phyloP scores from a whole-genome alignment of 2,888 invertebrate genomes.

The Tetropium fuscum region DNA sequence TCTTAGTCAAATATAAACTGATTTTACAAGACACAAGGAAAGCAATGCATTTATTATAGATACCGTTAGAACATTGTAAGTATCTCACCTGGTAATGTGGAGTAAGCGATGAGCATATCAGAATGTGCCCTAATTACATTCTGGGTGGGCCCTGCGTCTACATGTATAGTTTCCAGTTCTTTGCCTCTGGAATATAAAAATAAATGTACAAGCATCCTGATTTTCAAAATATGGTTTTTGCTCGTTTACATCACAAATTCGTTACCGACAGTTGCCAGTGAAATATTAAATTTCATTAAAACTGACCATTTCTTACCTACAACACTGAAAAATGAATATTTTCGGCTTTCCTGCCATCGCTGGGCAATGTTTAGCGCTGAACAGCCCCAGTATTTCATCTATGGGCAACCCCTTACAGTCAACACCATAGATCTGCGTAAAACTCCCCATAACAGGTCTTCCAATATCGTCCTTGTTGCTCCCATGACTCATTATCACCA shows the following conservation, averaged over 20 bases:
- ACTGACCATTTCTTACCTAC: no score
- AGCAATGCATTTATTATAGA: no score
- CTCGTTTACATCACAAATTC: no score
- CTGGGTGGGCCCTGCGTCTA: slow-evolving; percentile 44
- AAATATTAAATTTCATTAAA: no score
- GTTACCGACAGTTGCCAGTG: no score
- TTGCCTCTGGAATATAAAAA: slow-evolving; percentile 54
- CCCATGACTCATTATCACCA: slow-evolving; percentile 78
- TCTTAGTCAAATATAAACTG: no score
- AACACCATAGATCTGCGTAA: slow-evolving; percentile 71
- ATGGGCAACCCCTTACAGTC: slow-evolving; percentile 70
- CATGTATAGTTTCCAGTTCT: slow-evolving; percentile 42
- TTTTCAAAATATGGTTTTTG: no score
- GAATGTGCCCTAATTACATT: slow-evolving; percentile 60
- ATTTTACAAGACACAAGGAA: no score
- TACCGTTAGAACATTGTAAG: no score
- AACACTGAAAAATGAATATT: slow-evolving; percentile 80
- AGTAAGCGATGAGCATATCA: slow-evolving; percentile 76
- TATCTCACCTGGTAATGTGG: slow-evolving; percentile 70
- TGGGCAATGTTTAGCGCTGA: slow-evolving; percentile 70
- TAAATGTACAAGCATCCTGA: no score
- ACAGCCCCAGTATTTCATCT: slow-evolving; percentile 70
- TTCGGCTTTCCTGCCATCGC: slow-evolving; percentile 74
- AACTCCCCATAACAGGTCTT: slow-evolving; percentile 60
- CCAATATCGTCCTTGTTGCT: slow-evolving; percentile 58